Base-by-base conservation (phyloP, 2,888 invertebrate genomes). In the Galerucella calmariensis region DNA sequence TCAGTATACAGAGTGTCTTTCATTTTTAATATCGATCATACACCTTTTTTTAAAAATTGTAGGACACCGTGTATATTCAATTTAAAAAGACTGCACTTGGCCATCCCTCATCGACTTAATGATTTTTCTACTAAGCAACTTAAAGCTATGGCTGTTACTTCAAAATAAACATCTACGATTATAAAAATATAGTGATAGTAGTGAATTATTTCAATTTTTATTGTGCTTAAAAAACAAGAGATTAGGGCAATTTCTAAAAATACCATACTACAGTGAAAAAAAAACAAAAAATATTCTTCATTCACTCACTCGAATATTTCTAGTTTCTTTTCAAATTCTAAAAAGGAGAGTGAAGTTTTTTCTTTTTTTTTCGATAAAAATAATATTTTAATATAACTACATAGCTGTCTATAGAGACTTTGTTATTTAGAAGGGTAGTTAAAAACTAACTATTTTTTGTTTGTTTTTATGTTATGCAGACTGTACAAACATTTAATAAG, bases 371-470 rank as follows among this genome's bases (percentile, higher is more conserved):
- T 59, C 24, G 74, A 70, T 68, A 53, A 75, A 73, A 75, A 51
- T 44, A 69, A n/a, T 71, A 67, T 73, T 69, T 35, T 67, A 16
- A n/a, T n/a, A 72, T 53, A 68, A 62, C 75, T 77, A 69, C 61
- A 11, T 20, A 73, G 67, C 75, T 67, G 70, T 66, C 72, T 24
- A 61, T 62, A 73, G 70, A 75, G 73, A 76, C 77, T 72, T 70
- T 71, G 69, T 74, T 79, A 77, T 79, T 74, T 76, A 76, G 77
- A 80, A 80, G 76, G 76, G 74, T 77, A 77, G 77, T 79, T 79
- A 79, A 77, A 51, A 80, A 78, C 79, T 80, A 79, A 79, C 62
- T 77, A 35, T 35, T 35, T 76, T 59, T 74, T 51, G n/a, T n/a
- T n/a, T n/a, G 76, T 78, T 79, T 79, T 77, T 76, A 76, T 75